Conservation (phyloP, 2,888 invertebrate species). For the Leptodirus hochenwartii region DNA sequence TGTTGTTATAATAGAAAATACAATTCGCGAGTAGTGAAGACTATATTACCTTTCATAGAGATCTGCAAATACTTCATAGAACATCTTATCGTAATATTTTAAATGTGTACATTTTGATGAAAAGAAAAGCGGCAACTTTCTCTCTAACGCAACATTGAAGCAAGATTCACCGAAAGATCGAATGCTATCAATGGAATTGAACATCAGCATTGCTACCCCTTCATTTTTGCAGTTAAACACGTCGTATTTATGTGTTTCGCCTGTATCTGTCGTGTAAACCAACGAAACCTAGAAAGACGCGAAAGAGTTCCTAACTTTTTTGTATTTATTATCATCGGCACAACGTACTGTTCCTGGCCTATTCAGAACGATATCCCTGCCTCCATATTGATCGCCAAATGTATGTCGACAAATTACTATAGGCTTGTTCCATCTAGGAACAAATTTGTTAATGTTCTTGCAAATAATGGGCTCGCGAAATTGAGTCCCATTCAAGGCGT, state of each 20-base stretch:
- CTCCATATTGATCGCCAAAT: slow-evolving; percentile 74
- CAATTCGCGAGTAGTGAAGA: too few relatives aligned
- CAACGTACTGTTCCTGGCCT: slow-evolving; percentile 47
- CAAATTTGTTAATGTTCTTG: slow-evolving; percentile 58
- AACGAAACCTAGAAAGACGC: slow-evolving; percentile 19
- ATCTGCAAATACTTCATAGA: slow-evolving; percentile 76
- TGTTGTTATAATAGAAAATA: too few relatives aligned
- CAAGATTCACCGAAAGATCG: slow-evolving; percentile 64
- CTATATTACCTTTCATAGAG: slow-evolving; percentile 59
- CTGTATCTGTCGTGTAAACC: slow-evolving; percentile 41
- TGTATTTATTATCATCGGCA: too few relatives aligned
- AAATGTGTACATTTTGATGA: slow-evolving; percentile 77
- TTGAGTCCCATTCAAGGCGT: slow-evolving; percentile 71
- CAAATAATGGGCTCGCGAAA: slow-evolving; percentile 76
- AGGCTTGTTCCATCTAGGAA: slow-evolving; percentile 67
- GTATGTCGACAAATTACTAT: slow-evolving; percentile 77
- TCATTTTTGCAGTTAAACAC: slow-evolving; percentile 44
- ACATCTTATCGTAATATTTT: slow-evolving; percentile 68
- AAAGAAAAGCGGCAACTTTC: slow-evolving; percentile 69
- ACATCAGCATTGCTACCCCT: slow-evolving; percentile 68
- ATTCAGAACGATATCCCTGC: slow-evolving; percentile 50
- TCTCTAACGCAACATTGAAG: slow-evolving; percentile 64
- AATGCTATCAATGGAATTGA: slow-evolving; percentile 73
- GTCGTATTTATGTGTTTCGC: slow-evolving; percentile 33
- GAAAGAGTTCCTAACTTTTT: too few relatives aligned